These are phyloP conservation scores for Pimephales promelas DNA, from an alignment of 2,113 vertebrate genomes.

Conservation along the genomic window DNA sequence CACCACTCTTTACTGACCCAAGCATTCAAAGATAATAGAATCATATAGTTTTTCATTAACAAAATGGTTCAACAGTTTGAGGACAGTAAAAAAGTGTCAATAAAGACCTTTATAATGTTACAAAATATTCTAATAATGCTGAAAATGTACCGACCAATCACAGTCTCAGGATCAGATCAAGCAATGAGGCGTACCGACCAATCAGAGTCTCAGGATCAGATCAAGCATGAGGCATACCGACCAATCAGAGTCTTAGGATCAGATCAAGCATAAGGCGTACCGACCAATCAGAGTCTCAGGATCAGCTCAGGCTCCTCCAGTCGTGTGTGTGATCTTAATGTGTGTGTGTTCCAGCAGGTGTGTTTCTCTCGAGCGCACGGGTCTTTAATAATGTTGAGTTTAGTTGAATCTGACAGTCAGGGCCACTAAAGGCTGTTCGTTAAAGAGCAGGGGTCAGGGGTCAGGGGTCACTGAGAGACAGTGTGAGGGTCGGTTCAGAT, in stretches of 20 bases:
- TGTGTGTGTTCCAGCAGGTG: neutral
- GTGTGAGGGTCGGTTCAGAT: neutral
- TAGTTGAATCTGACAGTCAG: conserved; percentile 10
- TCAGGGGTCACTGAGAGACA: neutral
- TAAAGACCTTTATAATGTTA: neutral
- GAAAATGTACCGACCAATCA: neutral
- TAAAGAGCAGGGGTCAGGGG: conserved; percentile 2
- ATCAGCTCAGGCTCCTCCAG: neutral
- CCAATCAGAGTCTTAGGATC: too few species aligned
- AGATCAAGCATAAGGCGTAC: neutral
- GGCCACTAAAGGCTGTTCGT: neutral
- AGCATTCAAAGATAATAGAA: neutral
- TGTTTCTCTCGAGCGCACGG: neutral
- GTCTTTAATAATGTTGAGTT: conserved; percentile 25
- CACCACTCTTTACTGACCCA: neutral
- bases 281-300: neutral
- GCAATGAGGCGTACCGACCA: too few species aligned
- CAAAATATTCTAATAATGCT: neutral
- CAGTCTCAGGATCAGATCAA: too few species aligned
- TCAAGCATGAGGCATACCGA: too few species aligned
- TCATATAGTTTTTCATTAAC: neutral
- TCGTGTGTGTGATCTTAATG: neutral
- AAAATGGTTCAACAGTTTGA: neutral
- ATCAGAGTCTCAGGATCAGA: too few species aligned
- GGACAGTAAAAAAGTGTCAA: neutral